Base-by-base conservation (phyloP, 2,888 invertebrate species). In the Euzophera pinguis region DNA sequence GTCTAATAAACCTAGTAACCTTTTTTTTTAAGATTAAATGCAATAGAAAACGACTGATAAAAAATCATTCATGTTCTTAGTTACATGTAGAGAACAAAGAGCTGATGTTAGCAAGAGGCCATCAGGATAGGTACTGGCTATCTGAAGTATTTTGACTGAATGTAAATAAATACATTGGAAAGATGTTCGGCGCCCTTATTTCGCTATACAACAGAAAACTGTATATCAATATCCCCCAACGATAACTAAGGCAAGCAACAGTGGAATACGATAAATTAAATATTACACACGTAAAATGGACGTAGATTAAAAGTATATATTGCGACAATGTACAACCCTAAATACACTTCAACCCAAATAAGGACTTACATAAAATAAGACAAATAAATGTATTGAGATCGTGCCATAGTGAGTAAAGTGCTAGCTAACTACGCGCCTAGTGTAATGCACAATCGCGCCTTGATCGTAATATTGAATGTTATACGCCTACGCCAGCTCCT, bases 351-450 rank as follows among this genome's bases (percentile, higher is more conserved):
- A 66, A 65, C 69, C 69, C 71, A 64, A 62, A 69, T 60, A 66
- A 73, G 67, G 70, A 78, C 75, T 78, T 76, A 84, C 71, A 80
- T 71, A 77, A 69, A 68, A 69, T 73, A 69, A 73, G 63, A 73
- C 69, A 73, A 67, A 74, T 70, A 76, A 75, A 71, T 67, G 64
- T 76, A 83, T 73, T 88, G 88, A 89, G 88, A 89, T 89, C 88
- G 84, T 84, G 84, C 82, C 76, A 74, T 76, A 75, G 73, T 78
- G 76, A 81, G 76, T 74, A 73, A 67, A 67, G 73, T 75, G 71
- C 72, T 72, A 71, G 62, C 67, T 71, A 58, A 66, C 55, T 52
- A 52, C 12, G 22, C 12, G 27, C 6, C n/a, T 10, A 43, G 27
- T 43, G 10, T 43, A 39, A 16, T 39, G 39, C 39, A 52, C 42